Evolutionary conservation across 2,113 vertebrate species (phyloP), one percentile per base, ranked within the genome.

Genomic region (Neodon shergylaensis): DNA sequence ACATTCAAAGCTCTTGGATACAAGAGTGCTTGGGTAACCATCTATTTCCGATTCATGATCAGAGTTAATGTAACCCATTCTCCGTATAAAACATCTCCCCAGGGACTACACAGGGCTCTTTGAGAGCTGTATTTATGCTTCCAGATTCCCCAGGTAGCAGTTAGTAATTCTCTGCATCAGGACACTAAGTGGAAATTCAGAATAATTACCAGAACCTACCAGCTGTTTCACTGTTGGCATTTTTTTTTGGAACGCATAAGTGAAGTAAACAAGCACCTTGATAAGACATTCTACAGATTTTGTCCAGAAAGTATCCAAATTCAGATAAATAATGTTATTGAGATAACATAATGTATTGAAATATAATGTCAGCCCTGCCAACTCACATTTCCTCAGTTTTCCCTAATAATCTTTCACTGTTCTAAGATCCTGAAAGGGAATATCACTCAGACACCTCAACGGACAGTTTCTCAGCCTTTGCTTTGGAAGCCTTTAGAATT

Each of bases 81-180:
- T 92, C 54, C 33, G 73, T 77, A 88, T 16, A 91, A 85, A 63
- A 7, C 28, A 47, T 68, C 39, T 93, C 87, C 68, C 33, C 70
- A 58, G 47, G 87, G 39, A 94, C 88, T 90, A 88, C 58, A 83
- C 5, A 52, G 28, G 54, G 16, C 7, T 73, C 26, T 84, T 84
- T 73, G 63, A 65, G 61, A 95, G n/a, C 33, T 85, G 2, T 93
- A 81, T 93, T 97, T 84, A 93, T 87, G 61, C 5, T 74, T 95
- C 79, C 87, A 63, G 33, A 52, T 52, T 52, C 49, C 49, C 49
- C 49, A 52, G 49, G 47, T 94, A 94, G 21, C 74, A 84, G 85
- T 95, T 89, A 95, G 47, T 58, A 84, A 90, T 95, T 97, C 96
- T 95, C 93, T 90, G 68, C 74, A 90, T 84, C 87, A 94, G 19